Percentiles rank a stretch among this genome's conserved stretches.
Conservation (phyloP, 2,888 invertebrate genomes). For the Kryphioiulus occultus region DNA sequence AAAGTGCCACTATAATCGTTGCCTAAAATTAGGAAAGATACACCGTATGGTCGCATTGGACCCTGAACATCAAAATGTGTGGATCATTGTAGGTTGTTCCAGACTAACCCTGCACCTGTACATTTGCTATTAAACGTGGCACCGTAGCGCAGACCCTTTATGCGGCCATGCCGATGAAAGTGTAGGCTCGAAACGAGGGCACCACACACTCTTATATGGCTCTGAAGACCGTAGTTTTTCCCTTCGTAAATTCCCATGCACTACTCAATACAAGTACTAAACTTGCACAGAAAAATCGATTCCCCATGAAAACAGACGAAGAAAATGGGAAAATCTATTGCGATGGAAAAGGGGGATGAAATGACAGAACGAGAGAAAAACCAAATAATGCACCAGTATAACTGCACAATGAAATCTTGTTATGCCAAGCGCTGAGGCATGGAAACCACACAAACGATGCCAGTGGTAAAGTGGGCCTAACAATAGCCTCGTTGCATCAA, state of each 20-base stretch:
- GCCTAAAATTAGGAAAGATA: too few species aligned
- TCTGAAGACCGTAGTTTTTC: slow-evolving; percentile 21
- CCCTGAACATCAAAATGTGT: neutral
- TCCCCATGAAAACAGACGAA: slow-evolving; percentile 23
- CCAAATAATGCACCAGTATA: slow-evolving; percentile 36
- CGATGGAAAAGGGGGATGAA: slow-evolving; percentile 43
- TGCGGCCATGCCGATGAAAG: neutral
- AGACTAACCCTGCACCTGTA: neutral
- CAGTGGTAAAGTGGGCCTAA: neutral
- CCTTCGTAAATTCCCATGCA: slow-evolving; percentile 1
- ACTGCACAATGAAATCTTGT: slow-evolving; percentile 36
- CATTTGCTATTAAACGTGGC: neutral
- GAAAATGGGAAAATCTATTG: slow-evolving; percentile 44
- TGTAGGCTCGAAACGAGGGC: neutral
- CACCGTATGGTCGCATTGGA: too few species aligned
- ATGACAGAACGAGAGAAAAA: slow-evolving; percentile 35
- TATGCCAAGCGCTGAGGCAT: slow-evolving; percentile 39
- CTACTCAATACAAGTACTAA: slow-evolving; percentile 42
- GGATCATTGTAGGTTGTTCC: neutral
- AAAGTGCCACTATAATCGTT: too few species aligned
- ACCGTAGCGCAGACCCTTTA: neutral
- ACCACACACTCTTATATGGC: neutral
- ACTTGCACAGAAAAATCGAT: slow-evolving; percentile 43
- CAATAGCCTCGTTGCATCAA: neutral
- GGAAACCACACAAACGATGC: slow-evolving; percentile 37